phyloP scores from a whole-genome alignment of 37 sponge, comb jelly and placozoan species.

The Chondrosia reniformis region DNA sequence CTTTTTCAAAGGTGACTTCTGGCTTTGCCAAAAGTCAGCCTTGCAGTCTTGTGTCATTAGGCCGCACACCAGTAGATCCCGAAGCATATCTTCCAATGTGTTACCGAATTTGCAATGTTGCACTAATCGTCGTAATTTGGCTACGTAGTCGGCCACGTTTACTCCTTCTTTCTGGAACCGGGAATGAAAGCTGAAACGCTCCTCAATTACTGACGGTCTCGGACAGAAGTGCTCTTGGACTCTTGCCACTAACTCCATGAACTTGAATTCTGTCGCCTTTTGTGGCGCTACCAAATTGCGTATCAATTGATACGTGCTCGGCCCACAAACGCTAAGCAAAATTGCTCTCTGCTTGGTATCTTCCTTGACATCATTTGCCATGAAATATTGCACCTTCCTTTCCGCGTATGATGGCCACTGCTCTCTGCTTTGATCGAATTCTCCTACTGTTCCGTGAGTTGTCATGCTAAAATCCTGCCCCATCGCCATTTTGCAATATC shows the following conservation, averaged over 20 bases:
- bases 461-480: no score
- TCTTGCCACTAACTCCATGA: neutral
- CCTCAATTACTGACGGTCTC: no score
- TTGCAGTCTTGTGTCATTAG: constrained; percentile 9
- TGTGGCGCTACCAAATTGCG: neutral
- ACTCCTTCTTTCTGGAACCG: no score
- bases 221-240: no score
- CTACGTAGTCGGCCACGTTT: no score
- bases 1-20: constrained; percentile 25
- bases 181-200: no score
- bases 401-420: constrained; percentile 17
- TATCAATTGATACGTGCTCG: neutral
- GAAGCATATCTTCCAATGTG: constrained; percentile 25
- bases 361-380: no score
- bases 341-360: constrained; percentile 5
- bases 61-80: constrained; percentile 32
- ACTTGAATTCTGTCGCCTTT: neutral
- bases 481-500: no score
- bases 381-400: constrained; percentile 2
- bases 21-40: constrained; percentile 25
- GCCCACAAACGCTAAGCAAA: neutral
- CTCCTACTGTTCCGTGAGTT: neutral
- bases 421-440: neutral
- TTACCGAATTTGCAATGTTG: constrained; percentile 23
- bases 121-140: neutral